Base-by-base conservation (phyloP, 2,113 vertebrate genomes). In the Picathartes gymnocephalus region DNA sequence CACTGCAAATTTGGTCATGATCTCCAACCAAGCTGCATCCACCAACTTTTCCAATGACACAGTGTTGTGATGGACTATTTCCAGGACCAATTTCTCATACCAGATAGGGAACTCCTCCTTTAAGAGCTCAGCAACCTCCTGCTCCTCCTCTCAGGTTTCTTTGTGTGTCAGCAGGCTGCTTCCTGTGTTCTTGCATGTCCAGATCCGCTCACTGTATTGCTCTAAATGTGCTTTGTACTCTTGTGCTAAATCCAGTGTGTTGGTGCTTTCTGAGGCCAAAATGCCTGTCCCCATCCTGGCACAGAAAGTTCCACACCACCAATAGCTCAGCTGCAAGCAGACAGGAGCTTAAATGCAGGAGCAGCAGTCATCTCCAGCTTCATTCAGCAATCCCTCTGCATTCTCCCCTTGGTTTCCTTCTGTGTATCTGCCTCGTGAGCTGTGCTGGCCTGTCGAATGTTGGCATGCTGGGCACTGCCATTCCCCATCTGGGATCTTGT, bases 71-170 rank as follows among this genome's bases (percentile, higher is more conserved):
- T 99, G 99, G 69, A 99, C 99, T 96, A 99, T 99, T 98, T 99
- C 99, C 94, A 99, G 96, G 60, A 99, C 98, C 13, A 98, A 98
- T 87, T 99, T 99, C 97, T 99, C 99, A 97, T 99, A 99, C 99
- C 99, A 99, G 74, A 96, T 92, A 25, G 99, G 99, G 95, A 99
- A 99, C 93, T 99, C 99, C 95, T 99, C 99, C 95, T 99, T 99
- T 90, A 99, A 98, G 91, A 99, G 98, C 94, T 99, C 99, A 2
- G 99, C 98, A 51, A 99, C 99, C 98, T 99, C 99, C 97, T 99
- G 99, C 91, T 99, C 99, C 95, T 99, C 99, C 78, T 99, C 99
- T 99, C 99, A 99, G 85, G 99, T 99, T 92, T 99, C 99, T 91
- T 98, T 99, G 97, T 99, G 99, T 1, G 99, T 99, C 88, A 99